Evolutionary conservation across 2,888 invertebrate species (phyloP).

Genomic region (Reticulitermes lucifugus): DNA sequence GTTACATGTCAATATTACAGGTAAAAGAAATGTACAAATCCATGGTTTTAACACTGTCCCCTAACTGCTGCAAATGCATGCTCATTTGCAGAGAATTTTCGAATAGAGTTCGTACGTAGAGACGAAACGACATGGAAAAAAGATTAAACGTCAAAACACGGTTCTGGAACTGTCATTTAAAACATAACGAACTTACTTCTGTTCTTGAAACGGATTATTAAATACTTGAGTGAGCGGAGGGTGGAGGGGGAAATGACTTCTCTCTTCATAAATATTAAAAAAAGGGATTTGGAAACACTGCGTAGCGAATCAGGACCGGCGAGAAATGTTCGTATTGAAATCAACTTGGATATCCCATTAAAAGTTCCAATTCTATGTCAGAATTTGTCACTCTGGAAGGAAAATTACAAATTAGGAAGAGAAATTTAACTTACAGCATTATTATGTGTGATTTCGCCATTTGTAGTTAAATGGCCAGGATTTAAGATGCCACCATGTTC

Average conservation of each 20-base stretch:
- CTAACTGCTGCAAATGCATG: neutral
- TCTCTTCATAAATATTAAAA: slow-evolving; percentile 32
- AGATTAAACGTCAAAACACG: slow-evolving; percentile 35
- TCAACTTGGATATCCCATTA: slow-evolving; percentile 42
- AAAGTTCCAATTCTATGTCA: slow-evolving; percentile 39
- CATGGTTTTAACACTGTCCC: neutral
- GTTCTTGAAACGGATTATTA: slow-evolving; percentile 46
- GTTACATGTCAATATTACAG: neutral
- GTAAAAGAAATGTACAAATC: neutral
- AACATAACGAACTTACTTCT: slow-evolving; percentile 46
- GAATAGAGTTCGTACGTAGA: neutral
- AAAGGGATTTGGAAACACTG: slow-evolving; percentile 17
- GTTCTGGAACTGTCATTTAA: slow-evolving; percentile 34
- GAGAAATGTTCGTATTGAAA: slow-evolving; percentile 37
- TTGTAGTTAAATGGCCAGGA: neutral
- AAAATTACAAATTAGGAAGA: slow-evolving; percentile 29
- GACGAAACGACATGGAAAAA: slow-evolving; percentile 34
- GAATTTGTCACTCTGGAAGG: slow-evolving; percentile 11
- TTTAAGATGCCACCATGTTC: neutral
- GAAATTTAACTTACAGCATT: neutral
- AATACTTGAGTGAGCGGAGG: slow-evolving; percentile 6
- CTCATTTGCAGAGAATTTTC: slow-evolving; percentile 18
- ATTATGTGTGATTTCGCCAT: neutral
- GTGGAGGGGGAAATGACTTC: slow-evolving; percentile 19
- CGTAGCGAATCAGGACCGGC: slow-evolving; percentile 3